Percentiles rank a stretch among this genome's conserved stretches.
phyloP scores from a whole-genome alignment of 2,888 invertebrate species.

The Blera fallax region DNA sequence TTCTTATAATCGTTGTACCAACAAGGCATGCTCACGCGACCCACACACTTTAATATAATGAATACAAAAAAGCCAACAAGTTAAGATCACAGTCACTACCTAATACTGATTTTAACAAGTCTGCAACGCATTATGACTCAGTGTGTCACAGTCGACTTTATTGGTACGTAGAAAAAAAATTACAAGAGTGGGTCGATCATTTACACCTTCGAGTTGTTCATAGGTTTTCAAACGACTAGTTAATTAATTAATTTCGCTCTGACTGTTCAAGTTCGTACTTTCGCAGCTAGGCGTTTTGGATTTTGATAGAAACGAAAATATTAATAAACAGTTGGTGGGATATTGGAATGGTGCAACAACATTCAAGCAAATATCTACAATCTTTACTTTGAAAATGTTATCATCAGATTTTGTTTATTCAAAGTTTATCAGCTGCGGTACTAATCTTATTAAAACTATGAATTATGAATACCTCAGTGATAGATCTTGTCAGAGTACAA shows the following conservation, averaged over 20 bases:
- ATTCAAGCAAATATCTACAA: too few species aligned
- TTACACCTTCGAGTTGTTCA: conserved; percentile 14
- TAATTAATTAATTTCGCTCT: not conserved
- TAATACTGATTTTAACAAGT: conserved; percentile 5
- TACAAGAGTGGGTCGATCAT: conserved; percentile 10
- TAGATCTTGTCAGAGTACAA: too few species aligned
- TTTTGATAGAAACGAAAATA: not conserved
- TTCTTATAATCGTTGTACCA: not conserved
- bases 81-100: not conserved
- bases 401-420: too few species aligned
- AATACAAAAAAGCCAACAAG: not conserved
- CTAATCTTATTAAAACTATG: not conserved
- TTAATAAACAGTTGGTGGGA: too few species aligned
- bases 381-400: too few species aligned
- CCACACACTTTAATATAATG: conserved; percentile 9
- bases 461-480: not conserved
- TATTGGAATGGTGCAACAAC: too few species aligned
- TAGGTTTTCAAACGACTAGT: not conserved
- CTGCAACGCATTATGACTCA: conserved; percentile 33
- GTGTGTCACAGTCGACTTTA: not conserved
- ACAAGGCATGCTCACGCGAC: not conserved
- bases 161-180: not conserved
- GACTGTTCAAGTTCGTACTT: not conserved
- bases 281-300: not conserved
- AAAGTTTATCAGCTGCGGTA: not conserved